These are phyloP conservation scores for Hydropotes inermis DNA, from an alignment of 2,113 vertebrate species.

Conservation along the genomic window DNA sequence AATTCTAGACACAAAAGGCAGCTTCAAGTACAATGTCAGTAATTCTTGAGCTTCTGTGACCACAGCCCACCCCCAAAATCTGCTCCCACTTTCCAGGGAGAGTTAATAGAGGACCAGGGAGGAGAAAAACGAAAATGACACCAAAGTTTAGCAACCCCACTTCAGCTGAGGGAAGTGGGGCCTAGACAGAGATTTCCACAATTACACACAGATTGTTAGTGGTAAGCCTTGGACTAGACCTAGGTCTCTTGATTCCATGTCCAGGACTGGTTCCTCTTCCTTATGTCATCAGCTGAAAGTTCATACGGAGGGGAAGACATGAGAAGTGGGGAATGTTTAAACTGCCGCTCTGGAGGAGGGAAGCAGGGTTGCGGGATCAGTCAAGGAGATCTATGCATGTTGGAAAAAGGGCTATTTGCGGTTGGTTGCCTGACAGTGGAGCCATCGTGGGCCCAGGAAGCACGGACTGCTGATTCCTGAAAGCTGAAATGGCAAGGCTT, in stretches of 20 bases:
- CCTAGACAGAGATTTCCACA: background rate
- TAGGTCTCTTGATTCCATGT: background rate
- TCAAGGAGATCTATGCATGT: background rate
- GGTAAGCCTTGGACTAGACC: background rate
- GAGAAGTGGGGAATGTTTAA: background rate
- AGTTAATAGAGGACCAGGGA: background rate
- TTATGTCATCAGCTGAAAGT: background rate
- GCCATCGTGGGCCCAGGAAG: background rate
- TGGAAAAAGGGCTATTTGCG: background rate
- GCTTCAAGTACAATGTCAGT: background rate
- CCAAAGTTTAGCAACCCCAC: background rate
- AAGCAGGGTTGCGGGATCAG: background rate
- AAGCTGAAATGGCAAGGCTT: background rate
- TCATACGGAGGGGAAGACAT: background rate
- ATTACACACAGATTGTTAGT: background rate
- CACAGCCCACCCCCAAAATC: background rate
- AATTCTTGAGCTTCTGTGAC: slow-evolving; percentile 9
- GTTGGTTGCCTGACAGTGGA: background rate
- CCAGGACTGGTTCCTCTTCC: background rate
- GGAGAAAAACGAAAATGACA: background rate
- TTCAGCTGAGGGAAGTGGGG: background rate
- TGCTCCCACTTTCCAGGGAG: background rate
- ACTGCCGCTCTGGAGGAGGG: background rate
- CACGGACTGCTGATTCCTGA: background rate
- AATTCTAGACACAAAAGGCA: background rate